Percentiles rank a stretch among this genome's conserved stretches.
These are phyloP conservation scores for Drosophila miranda DNA, from an alignment of 1,140 invertebrate species.

Conservation along the genomic window DNA sequence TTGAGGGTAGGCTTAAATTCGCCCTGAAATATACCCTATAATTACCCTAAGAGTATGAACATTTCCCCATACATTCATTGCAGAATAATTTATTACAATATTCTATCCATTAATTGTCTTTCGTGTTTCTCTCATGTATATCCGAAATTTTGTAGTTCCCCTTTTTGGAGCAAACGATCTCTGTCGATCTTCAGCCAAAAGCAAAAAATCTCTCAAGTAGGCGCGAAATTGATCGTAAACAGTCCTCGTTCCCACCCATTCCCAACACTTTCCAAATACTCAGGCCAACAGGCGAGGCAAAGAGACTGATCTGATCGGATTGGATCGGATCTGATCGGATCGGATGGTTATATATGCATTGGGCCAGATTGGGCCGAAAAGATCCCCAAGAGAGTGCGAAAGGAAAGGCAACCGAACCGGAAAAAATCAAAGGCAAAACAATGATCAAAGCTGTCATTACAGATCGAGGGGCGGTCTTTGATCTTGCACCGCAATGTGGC, in stretches of 20 bases:
- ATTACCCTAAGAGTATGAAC: too few relatives aligned
- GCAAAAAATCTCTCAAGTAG: conserved; percentile 61
- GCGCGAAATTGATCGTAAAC: conserved; percentile 70
- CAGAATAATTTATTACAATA: too few relatives aligned
- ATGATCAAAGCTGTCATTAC: conserved; percentile 82
- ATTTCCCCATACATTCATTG: too few relatives aligned
- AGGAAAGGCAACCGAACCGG: conserved; percentile 60
- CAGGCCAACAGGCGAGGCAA: background rate
- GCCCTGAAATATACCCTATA: too few relatives aligned
- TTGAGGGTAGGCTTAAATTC: too few relatives aligned
- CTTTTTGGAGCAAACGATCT: background rate
- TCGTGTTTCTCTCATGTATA: background rate
- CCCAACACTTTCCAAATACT: conserved; percentile 32
- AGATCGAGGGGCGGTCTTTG: conserved; percentile 78
- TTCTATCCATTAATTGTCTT: too few relatives aligned
- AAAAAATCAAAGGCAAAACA: conserved; percentile 80
- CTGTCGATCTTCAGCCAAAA: conserved; percentile 12
- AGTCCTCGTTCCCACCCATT: conserved; percentile 17
- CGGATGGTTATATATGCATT: conserved; percentile 5
- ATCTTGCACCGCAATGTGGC: conserved; percentile 72
- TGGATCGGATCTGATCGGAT: conserved; percentile 6
- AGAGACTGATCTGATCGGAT: conserved; percentile 27
- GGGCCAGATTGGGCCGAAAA: conserved; percentile 28
- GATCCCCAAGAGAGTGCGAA: background rate
- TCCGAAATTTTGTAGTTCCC: background rate